Conservation (phyloP, 2,888 invertebrate species). For the Caenorhabditis doughertyi region DNA sequence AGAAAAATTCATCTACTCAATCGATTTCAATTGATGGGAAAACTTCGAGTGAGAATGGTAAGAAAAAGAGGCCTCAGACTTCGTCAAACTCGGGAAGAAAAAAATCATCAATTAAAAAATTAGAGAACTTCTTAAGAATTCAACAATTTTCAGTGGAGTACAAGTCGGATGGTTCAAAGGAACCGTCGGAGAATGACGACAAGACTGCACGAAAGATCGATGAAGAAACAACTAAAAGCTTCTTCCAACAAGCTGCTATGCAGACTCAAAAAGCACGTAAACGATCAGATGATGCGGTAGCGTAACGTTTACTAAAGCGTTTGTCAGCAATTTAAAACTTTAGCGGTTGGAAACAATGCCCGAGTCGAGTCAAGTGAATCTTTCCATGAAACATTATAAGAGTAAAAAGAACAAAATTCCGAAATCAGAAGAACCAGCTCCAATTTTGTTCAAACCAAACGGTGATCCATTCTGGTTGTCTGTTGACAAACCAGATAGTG, state of each 20-base stretch:
- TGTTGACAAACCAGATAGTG: background rate
- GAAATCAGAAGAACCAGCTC: background rate
- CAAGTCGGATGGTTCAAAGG: conserved; percentile 29
- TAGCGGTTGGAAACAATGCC: conserved; percentile 46
- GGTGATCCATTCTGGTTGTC: conserved; percentile 43
- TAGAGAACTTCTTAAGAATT: background rate
- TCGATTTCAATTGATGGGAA: conserved; percentile 17
- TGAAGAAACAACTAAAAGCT: conserved; percentile 8
- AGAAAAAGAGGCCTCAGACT: background rate
- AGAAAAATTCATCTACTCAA: conserved; percentile 25
- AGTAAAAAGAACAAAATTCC: conserved; percentile 9
- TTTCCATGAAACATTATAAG: background rate
- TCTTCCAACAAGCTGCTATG: conserved; percentile 18
- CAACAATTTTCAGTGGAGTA: conserved; percentile 17
- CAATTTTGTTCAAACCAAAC: conserved; percentile 28
- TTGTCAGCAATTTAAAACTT: background rate
- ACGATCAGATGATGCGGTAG: conserved; percentile 15
- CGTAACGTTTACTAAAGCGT: background rate
- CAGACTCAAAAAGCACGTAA: conserved; percentile 5
- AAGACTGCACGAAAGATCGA: conserved; percentile 17
- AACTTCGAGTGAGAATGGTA: conserved; percentile 27
- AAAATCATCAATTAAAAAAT: background rate
- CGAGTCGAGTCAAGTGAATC: conserved; percentile 36
- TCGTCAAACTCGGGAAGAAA: background rate
- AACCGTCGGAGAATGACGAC: conserved; percentile 6